Base-by-base conservation (phyloP, 2,888 invertebrate genomes). In the Andrena flavipes region DNA sequence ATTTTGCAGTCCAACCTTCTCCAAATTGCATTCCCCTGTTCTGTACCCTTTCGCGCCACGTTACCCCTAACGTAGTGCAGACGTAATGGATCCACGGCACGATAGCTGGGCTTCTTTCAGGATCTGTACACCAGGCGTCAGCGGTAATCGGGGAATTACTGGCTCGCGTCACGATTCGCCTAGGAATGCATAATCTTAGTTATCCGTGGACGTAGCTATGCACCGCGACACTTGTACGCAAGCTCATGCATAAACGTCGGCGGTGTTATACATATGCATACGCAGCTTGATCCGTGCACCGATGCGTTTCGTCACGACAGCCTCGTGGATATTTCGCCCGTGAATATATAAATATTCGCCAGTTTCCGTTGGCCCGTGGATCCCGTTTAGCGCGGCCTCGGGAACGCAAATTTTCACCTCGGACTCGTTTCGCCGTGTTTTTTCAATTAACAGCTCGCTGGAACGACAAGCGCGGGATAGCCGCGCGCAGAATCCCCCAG, bases 131-230 rank as follows among this genome's bases (percentile, higher is more conserved):
- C 54, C 63, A 23, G 51, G 26, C n/a, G 62, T 48, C 6, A 20
- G 35, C 26, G 64, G 7, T 56, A 78, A 81, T 78, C 59, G 49
- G 30, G 3, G 26, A 10, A 7, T 65, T 42, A 33, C 42, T 3
- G 42, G 29, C 30, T 35, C 13, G 62, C 59, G 56, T 68, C 68
- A 72, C 23, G 62, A 67, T 62, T 68, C 49, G 49, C 63, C 71
- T 77, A 72, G 30, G 68, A 59, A 81, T 81, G 73, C 78, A 78
- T 78, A 49, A 30, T 62, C 48, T 54, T 62, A 10, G 10, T 23
- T 49, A 7, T 20, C 16, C 75, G 5, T 7, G 23, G 10, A 42
- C 60, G 13, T 56, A 48, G 13, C 4, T 6, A 3, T 13, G n/a
- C 13, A 3, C 35, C 23, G n/a, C 16, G 2, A 29, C 7, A 35